Evolutionary conservation across 2,113 vertebrate species (phyloP).

Genomic region (Siphamia tubifer): DNA sequence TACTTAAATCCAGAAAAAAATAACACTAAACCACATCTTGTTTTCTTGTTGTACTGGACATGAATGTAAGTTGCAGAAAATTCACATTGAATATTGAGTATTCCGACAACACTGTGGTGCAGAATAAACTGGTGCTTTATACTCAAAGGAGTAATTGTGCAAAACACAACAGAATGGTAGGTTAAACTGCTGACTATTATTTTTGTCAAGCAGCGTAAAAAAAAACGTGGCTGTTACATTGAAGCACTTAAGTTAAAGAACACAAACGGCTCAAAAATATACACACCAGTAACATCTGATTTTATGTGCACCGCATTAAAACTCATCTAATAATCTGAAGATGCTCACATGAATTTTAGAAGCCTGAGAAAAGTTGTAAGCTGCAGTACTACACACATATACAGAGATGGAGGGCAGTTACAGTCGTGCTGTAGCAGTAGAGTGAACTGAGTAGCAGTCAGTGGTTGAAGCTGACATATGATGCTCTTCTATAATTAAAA

Average conservation of each 20-base stretch:
- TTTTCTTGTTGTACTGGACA: too few relatives aligned
- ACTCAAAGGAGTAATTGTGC: neutral
- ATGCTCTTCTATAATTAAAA: slow-evolving; percentile 7
- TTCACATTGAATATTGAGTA: too few relatives aligned
- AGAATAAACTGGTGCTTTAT: too few relatives aligned
- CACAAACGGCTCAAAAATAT: neutral
- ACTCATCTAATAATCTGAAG: neutral
- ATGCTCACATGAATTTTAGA: neutral
- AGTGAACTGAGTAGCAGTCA: neutral
- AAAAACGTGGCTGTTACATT: neutral
- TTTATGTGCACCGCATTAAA: neutral
- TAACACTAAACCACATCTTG: too few relatives aligned
- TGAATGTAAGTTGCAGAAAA: too few relatives aligned
- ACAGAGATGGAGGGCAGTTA: slow-evolving; percentile 1
- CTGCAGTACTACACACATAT: neutral
- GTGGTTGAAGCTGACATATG: neutral
- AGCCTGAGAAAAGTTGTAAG: neutral
- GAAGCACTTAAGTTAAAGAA: neutral
- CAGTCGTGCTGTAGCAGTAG: neutral
- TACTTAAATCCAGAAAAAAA: too few relatives aligned
- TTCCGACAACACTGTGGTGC: too few relatives aligned
- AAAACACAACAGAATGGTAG: neutral
- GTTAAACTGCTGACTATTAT: neutral
- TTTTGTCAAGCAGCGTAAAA: neutral
- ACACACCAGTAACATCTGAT: neutral